Base-by-base conservation (phyloP, 30 jellyfish, hydroid and myxozoan genomes). In the Cassiopea andromeda region DNA sequence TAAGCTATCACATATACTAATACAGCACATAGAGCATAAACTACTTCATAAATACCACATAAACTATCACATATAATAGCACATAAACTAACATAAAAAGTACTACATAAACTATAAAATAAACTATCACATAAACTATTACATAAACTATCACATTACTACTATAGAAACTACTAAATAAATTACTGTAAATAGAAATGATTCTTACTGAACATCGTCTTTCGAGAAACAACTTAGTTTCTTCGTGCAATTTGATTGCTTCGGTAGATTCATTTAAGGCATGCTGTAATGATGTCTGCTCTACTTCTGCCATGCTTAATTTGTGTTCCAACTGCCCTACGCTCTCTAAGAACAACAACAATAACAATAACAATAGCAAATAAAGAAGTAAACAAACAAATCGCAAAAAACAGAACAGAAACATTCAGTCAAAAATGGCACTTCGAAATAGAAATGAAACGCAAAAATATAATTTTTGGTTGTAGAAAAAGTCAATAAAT, bases 251-350 rank as follows among this genome's bases (percentile, higher is more conserved):
- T 43, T 43, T 70, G 15, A 19, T 2, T 58, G 73, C 83, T 43
- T 54, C 48, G 1, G 70, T 78, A n/a, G 91, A 60, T 75, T 73
- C 96, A 9, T 73, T 54, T 17, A 89, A 80, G 13, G 75, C 72
- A 50, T 9, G 64, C 57, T 80, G 79, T 76, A 73, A 15, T n/a
- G 75, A 61, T 12, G 88, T 13, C 46, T 69, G 49, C 50, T 89
- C 78, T 48, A 45, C 44, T 43, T 70, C 64, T 1, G 89, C 78
- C 47, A 75, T 18, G 17, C 54, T 64, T 16, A 59, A 78, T 16
- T 68, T 78, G 46, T 78, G 46, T 58, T 87, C 79, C 60, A 87
- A 60, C 38, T 49, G 60, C 45, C 44, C 60, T n/a, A 74, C 4
- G 38, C 75, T 45, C n/a, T 75, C 93, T 85, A 54, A 1, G 2